phyloP scores from a whole-genome alignment of 2,888 invertebrate species.

The Leucoptera coffeella region DNA sequence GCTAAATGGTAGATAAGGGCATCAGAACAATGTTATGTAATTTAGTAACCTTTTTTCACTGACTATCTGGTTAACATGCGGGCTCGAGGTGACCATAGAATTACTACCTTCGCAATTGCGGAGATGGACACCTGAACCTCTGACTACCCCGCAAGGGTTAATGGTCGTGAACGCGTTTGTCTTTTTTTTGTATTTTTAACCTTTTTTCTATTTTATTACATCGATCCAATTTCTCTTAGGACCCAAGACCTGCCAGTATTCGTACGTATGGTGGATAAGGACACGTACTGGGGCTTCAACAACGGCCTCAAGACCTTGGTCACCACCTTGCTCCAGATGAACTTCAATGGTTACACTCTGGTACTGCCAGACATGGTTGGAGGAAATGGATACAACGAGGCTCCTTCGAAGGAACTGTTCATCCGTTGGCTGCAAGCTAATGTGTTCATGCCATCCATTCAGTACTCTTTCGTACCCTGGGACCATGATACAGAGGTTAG shows the following conservation, averaged over 20 bases:
- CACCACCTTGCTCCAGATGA: slow-evolving; percentile 62
- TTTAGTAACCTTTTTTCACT: too few species aligned
- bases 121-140: too few species aligned
- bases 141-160: too few species aligned
- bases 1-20: too few species aligned
- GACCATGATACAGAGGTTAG: slow-evolving; percentile 58
- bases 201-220: background rate
- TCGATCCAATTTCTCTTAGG: slow-evolving; percentile 12
- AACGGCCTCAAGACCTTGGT: slow-evolving; percentile 68
- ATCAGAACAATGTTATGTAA: too few species aligned
- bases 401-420: slow-evolving; percentile 57
- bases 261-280: slow-evolving; percentile 74
- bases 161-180: too few species aligned
- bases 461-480: slow-evolving; percentile 80
- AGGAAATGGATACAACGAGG: slow-evolving; percentile 57
- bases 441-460: slow-evolving; percentile 72
- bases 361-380: slow-evolving; percentile 78
- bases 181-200: too few species aligned
- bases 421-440: slow-evolving; percentile 75
- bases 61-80: too few species aligned
- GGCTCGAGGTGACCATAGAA: too few species aligned
- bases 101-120: too few species aligned
- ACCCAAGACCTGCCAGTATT: slow-evolving; percentile 67
- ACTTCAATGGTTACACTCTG: slow-evolving; percentile 60
- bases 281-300: slow-evolving; percentile 60